These are phyloP conservation scores for Calliopum simillimum DNA, from an alignment of 2,888 invertebrate genomes.

Conservation along the genomic window DNA sequence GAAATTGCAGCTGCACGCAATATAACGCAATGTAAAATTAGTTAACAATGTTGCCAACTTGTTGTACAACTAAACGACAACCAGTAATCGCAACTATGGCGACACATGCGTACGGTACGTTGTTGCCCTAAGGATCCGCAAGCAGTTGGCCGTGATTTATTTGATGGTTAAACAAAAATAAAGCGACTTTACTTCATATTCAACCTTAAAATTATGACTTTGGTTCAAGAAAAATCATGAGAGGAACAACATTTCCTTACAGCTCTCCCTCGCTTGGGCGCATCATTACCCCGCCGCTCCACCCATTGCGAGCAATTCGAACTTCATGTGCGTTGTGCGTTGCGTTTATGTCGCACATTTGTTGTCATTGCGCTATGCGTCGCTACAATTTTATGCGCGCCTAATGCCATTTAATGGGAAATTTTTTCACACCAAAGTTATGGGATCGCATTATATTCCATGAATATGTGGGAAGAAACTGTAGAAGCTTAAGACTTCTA, in stretches of 20 bases:
- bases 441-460: slow-evolving; percentile 36
- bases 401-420: slow-evolving; percentile 29
- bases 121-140: slow-evolving; percentile 13
- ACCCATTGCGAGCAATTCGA: neutral
- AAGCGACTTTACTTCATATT: slow-evolving; percentile 3
- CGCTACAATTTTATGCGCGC: neutral
- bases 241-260: neutral
- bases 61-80: slow-evolving; percentile 33
- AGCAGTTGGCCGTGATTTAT: slow-evolving; percentile 31
- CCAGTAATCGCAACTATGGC: neutral
- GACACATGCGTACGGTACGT: neutral
- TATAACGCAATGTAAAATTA: slow-evolving; percentile 16
- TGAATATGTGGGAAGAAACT: slow-evolving; percentile 26
- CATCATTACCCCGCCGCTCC: neutral
- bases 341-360: neutral
- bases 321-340: neutral
- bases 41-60: slow-evolving; percentile 37
- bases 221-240: slow-evolving; percentile 15
- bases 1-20: neutral
- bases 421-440: slow-evolving; percentile 35
- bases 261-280: neutral
- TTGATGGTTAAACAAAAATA: slow-evolving; percentile 17
- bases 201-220: slow-evolving; percentile 25
- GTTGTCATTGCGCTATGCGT: neutral
- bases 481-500: slow-evolving; percentile 19